phyloP scores from a whole-genome alignment of 2,797 vertebrate species.

The Todus mexicanus region DNA sequence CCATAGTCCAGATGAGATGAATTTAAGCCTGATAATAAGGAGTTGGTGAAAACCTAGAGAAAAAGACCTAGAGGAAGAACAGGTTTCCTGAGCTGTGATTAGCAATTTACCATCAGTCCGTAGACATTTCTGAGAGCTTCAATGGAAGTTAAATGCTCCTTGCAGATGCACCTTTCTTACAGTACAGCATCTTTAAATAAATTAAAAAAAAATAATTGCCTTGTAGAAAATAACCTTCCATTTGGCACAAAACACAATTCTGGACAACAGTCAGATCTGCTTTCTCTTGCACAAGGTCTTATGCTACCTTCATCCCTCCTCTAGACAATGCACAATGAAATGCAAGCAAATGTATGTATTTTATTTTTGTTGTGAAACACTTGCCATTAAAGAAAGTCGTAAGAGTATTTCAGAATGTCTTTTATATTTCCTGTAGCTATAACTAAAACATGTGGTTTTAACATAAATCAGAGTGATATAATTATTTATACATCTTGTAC shows the following conservation, averaged over 20 bases:
- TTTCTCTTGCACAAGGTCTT: not conserved
- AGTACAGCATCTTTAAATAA: not conserved
- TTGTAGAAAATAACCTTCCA: not conserved
- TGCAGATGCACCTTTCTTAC: not conserved
- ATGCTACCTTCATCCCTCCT: not conserved
- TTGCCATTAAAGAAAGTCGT: not conserved
- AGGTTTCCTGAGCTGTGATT: not conserved
- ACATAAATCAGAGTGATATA: not conserved
- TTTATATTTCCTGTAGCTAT: not conserved
- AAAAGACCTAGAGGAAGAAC: not conserved
- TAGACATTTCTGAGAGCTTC: not conserved
- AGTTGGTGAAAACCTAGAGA: not conserved
- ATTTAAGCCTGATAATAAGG: not conserved
- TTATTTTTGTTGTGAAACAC: not conserved
- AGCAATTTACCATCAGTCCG: not conserved
- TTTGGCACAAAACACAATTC: not conserved
- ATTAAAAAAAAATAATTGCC: not conserved
- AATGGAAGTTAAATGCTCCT: not conserved
- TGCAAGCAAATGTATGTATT: not conserved
- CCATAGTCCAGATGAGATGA: not conserved
- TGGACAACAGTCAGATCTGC: not conserved
- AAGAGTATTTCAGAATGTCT: not conserved
- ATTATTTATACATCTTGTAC: not conserved
- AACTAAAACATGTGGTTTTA: not conserved
- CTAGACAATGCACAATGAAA: not conserved